These are phyloP conservation scores for Prunella strophiata DNA, from an alignment of 2,797 vertebrate genomes.

Conservation along the genomic window DNA sequence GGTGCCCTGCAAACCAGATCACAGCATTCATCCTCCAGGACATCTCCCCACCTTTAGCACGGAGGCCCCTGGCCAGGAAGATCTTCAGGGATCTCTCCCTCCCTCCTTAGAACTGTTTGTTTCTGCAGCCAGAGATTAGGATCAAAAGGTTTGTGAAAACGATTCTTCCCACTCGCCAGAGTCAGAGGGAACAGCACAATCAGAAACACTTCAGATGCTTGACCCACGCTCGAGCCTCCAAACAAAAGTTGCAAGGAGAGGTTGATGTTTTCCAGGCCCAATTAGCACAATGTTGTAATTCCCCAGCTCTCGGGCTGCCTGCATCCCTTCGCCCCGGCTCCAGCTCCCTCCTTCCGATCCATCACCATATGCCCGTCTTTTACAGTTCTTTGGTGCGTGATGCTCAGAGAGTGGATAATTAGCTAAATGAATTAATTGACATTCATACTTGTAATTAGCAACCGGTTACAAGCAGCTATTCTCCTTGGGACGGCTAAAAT, in stretches of 20 bases:
- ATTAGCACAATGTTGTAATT: slow-evolving; percentile 58
- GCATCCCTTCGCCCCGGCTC: neutral
- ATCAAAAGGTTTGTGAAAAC: slow-evolving; percentile 12
- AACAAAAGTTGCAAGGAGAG: neutral
- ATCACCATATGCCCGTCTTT: slow-evolving; percentile 76
- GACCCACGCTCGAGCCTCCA: neutral
- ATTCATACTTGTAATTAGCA: slow-evolving; percentile 80
- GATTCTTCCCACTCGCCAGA: neutral
- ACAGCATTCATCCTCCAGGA: neutral
- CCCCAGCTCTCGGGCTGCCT: slow-evolving; percentile 3
- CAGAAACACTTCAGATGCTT: slow-evolving; percentile 3
- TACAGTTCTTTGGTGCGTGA: slow-evolving; percentile 78
- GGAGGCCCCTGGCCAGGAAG: neutral
- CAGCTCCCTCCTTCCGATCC: slow-evolving; percentile 27
- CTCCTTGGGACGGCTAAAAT: slow-evolving; percentile 77
- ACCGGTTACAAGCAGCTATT: slow-evolving; percentile 77
- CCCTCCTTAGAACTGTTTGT: neutral
- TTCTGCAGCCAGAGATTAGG: neutral
- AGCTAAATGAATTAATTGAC: slow-evolving; percentile 84
- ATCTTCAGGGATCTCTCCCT: neutral
- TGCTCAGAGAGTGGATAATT: slow-evolving; percentile 80
- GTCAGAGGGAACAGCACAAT: neutral
- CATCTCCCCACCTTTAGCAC: slow-evolving; percentile 18
- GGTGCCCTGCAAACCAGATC: neutral
- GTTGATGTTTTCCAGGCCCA: slow-evolving; percentile 37